Conservation (phyloP, 2,113 vertebrate species). For the Uria aalge region DNA sequence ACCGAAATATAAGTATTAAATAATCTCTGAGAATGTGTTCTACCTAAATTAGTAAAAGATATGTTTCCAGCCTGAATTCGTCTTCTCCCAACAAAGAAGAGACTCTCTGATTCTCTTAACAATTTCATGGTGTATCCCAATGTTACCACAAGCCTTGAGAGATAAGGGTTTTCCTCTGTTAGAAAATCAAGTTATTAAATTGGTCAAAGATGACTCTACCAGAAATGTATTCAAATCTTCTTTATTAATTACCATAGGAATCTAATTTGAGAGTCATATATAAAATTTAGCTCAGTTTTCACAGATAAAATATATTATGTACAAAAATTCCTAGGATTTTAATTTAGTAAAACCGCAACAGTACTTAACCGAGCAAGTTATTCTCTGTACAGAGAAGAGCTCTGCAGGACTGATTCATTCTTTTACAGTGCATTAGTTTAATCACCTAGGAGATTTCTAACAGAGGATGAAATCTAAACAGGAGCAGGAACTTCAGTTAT, state of each 20-base stretch:
- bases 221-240: conserved; percentile 59
- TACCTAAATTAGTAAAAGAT: not conserved
- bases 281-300: conserved; percentile 19
- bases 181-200: conserved; percentile 66
- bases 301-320: conserved; percentile 45
- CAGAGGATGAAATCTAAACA: conserved; percentile 56
- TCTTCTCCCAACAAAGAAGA: not conserved
- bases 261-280: conserved; percentile 36
- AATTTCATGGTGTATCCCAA: conserved; percentile 35
- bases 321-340: conserved; percentile 30
- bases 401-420: conserved; percentile 42
- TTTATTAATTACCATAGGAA: conserved; percentile 66
- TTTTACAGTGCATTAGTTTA: conserved; percentile 69
- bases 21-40: not conserved
- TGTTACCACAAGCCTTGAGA: conserved; percentile 41
- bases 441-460: conserved; percentile 68
- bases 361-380: conserved; percentile 31
- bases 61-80: conserved; percentile 20
- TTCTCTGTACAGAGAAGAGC: conserved; percentile 38
- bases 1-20: not conserved
- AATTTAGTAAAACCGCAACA: conserved; percentile 62
- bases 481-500: conserved; percentile 59
- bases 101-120: conserved; percentile 9
- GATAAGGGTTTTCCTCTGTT: conserved; percentile 64
- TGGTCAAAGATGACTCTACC: conserved; percentile 59